Base-by-base conservation (phyloP, 2,113 vertebrate genomes). In the Pleuronectes platessa region DNA sequence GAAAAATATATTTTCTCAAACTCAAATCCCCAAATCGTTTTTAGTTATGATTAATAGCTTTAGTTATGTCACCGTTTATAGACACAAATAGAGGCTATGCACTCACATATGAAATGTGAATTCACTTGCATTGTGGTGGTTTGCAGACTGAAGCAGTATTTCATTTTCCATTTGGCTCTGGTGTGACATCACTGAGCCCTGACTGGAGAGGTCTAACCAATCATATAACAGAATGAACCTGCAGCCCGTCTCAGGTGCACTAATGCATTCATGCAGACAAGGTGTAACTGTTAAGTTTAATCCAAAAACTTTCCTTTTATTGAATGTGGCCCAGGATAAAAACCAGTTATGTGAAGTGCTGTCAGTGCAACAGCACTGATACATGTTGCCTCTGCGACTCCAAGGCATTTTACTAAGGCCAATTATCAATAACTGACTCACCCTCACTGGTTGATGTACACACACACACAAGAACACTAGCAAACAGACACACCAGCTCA, bases 341-440 rank as follows among this genome's bases (percentile, higher is more conserved):
- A 65, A 54, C 47, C 31, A 40, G 63, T 49, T 59, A 17, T 49
- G 37, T 68, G 35, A 78, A 79, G 31, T 61, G 45, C 58, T 69
- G 37, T 59, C 23, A 24, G 14, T 15, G 42, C 31, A 31, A 31
- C 31, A 0, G 31, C 42, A 49, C 45, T 49, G 45, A 49, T 6
- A 15, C 14, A 12, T 21, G 37, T 26, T 12, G 58, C 7, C 20
- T 40, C 37, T 61, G 40, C 11, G 15, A 47, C 69, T 40, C 51
- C 40, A 37, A 68, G 37, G 40, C 60, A 65, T 68, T 69, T 82
- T 56, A 76, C 64, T 31, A 24, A 72, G 21, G 51, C 71, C 60
- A 78, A 67, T 76, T 80, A 73, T 67, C 62, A 58, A 61, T 60
- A 60, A 49, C 49, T 37, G 61, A 68, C 65, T 59, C 60, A 27